A percentile compares a stretch with the other conserved stretches of the same genome.
Conservation (phyloP, 1,140 invertebrate species). For the Druon quercuslanigerum region DNA sequence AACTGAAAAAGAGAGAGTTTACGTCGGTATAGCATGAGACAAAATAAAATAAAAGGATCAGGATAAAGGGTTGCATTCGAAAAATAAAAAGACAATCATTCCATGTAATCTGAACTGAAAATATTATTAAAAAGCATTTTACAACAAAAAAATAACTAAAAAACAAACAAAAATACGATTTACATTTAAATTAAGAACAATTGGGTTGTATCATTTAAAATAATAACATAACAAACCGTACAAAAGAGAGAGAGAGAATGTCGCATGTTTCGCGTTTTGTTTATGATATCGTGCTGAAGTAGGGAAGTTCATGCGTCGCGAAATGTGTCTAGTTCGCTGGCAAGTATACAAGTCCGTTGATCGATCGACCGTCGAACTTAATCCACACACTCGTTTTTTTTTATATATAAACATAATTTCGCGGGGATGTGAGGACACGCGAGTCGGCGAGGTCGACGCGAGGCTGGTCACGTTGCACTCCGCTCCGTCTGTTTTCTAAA, state of each 20-base stretch:
- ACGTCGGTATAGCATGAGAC: background rate
- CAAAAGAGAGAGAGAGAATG: slow-evolving; percentile 69
- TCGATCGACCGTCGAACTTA: slow-evolving; percentile 9
- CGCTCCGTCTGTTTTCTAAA: background rate
- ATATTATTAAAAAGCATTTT: slow-evolving; percentile 78
- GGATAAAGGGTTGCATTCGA: slow-evolving; percentile 33
- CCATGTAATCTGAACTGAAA: slow-evolving; percentile 75
- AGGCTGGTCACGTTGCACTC: background rate
- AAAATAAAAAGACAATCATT: slow-evolving; percentile 68
- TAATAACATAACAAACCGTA: slow-evolving; percentile 76
- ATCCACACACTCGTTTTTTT: background rate
- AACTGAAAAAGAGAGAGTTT: background rate
- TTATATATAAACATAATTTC: background rate
- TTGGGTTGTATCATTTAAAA: slow-evolving; percentile 74
- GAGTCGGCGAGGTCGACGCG: slow-evolving; percentile 4
- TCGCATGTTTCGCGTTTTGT: slow-evolving; percentile 48
- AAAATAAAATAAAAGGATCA: slow-evolving; percentile 40
- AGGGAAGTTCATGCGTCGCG: slow-evolving; percentile 23
- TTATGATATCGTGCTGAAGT: slow-evolving; percentile 28
- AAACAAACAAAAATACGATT: slow-evolving; percentile 77
- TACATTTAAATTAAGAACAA: slow-evolving; percentile 78
- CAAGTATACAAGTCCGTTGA: slow-evolving; percentile 20
- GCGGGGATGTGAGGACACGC: background rate
- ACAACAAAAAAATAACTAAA: slow-evolving; percentile 77
- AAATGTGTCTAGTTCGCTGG: slow-evolving; percentile 18